Evolutionary conservation across 1,140 invertebrate genomes (phyloP), one percentile per base, ranked within the genome.

Genomic region (Drosophila navojoa): DNA sequence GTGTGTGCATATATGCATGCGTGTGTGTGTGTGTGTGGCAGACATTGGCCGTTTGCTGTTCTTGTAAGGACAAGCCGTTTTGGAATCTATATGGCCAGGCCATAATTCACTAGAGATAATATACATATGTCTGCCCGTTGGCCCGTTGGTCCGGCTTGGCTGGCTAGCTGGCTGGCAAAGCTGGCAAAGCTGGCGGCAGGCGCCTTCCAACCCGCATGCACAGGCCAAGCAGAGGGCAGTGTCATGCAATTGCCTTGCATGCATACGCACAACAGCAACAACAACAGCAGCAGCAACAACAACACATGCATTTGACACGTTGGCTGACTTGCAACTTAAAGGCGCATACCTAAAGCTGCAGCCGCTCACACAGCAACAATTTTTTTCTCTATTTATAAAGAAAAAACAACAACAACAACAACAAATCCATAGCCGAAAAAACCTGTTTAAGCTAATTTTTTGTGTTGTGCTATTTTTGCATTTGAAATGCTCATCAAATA

Each of bases 71-170:
- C 84, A 82, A 79, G 79, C 84, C 82, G 72, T 82, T 87, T 82
- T 89, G 79, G 84, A 87, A 82, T 89, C 82, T 89, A 87, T 82
- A 87, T 80, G 73, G 79, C 62, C 84, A 69, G 80, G 69, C 84
- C 84, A 87, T 87, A 87, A 89, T 87, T 87, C 84, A 87, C 84
- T 73, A 72, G 84, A 87, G 84, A 87, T 87, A 87, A 87, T 87
- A 87, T 87, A 89, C 84, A 87, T 87, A 89, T 78, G 84, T 66
- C 84, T 77, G 71, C 44, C 42, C 44, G 27, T 29, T 29, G 27
- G 4, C 27, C 27, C 0, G 27, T 6, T 29, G 54, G 32, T 54
- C 7, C 32, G 32, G 11, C 27, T 32, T 42, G 49, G 45, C 49
- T 13, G 9, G 50, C 38, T 55, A n/a, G 10, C 50, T 32, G 3